Evolutionary conservation across 2,888 invertebrate species (phyloP), one percentile per base, ranked within the genome.

Genomic region (Heteromyza rotundicornis): DNA sequence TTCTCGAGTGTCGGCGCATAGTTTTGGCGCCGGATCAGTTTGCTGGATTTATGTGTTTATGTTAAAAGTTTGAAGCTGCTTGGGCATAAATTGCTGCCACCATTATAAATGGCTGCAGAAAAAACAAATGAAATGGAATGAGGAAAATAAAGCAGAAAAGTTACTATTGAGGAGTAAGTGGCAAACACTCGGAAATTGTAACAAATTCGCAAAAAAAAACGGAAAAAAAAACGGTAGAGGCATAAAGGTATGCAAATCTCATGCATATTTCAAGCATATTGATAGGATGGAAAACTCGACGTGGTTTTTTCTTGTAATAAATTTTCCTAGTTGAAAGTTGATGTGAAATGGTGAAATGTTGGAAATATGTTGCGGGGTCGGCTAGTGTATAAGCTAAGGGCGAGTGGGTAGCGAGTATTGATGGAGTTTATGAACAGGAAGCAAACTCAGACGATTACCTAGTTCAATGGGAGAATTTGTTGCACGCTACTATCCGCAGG

Each of bases 41-140:
- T 62, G 63, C 61, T 67, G 76, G 75, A 74, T 74, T 74, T 74
- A 74, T 74, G 74, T 74, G 74, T 76, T 75, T 76, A 70, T 76
- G 68, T 76, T 74, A 65, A 63, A 66, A 74, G 75, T 75, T 76
- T 76, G 76, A 76, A 74, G 75, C 76, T 75, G 68, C 75, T 76
- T 76, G 74, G 73, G 76, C 73, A 75, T 40, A 40, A 40, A 40
- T 40, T 40, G 8, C 16, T n/a, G 40, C 40, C 40, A 40, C 16
- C 10, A 3, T 40, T 14, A 40, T 14, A n/a, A 40, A n/a, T 10
- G 16, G 40, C 14, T 14, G 40, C 16, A n/a, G 16, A 2, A 40
- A 7, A 27, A 40, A 40, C 40, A 40, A 40, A 40, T 10, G 3
- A 40, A 27, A 27, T 27, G n/a, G n/a, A n/a, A n/a, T n/a, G n/a